Evolutionary conservation across 2,113 vertebrate genomes (phyloP), one percentile per base, ranked within the genome.

Genomic region (Tautogolabrus adspersus): DNA sequence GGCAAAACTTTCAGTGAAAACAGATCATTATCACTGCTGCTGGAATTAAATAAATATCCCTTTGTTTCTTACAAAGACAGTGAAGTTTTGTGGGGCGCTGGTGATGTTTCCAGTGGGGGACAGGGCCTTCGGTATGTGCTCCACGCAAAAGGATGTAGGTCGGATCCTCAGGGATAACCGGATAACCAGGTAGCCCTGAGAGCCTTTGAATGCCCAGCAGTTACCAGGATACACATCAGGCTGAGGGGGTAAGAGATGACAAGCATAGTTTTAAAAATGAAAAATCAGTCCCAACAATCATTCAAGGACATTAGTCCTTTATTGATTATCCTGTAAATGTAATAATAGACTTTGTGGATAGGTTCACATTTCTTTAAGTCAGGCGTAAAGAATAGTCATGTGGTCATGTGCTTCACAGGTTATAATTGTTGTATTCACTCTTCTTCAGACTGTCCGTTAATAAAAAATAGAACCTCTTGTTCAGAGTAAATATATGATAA

Each of bases 121-220:
- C 46, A 99, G 93, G 0, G 95, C 82, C 93, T 96, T 98, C 68
- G 98, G 95, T 77, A 98, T 97, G 75, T 99, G 98, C 82, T 99
- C 97, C 92, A 99, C 9, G 0, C 96, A 95, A 82, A 99, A 98
- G 64, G 95, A 92, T 1, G 92, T 95, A 6, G 97, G 98, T 38
- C 86, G 77, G 88, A 99, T 94, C 81, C 79, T 93, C 92, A 97
- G 91, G 0, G 98, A 97, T 42, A 99, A 93, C 16, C 95, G 88
- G 56, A 99, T 95, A 59, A 98, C 98, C 26, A 99, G 94, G 65
- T 96, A 97, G 1, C 98, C 98, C 82, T 97, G 96, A 0, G 97
- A 96, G 80, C 98, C 97, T 91, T 94, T 96, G 86, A 99, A 99
- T 0, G 98, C 97, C 97, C 98, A 99, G 93, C 98, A 99, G 94